Percentiles rank a stretch among this genome's conserved stretches.
phyloP scores from a whole-genome alignment of 2,113 vertebrate genomes.

The Puntigrus tetrazona region DNA sequence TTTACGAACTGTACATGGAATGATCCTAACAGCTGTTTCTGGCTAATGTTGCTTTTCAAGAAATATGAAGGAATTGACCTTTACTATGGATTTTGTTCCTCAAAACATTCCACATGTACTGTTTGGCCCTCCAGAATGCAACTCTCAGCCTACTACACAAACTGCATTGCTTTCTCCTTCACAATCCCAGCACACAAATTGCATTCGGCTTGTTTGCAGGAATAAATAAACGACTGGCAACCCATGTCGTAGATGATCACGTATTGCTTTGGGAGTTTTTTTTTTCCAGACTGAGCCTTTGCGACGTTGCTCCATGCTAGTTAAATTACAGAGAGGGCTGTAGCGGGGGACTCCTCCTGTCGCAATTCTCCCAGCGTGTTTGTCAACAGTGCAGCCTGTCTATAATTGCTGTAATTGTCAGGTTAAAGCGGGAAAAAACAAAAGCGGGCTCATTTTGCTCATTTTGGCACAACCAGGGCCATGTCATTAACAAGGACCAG shows the following conservation, averaged over 20 bases:
- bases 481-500: constrained; percentile 72
- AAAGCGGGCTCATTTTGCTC: constrained; percentile 65
- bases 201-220: constrained; percentile 56
- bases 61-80: constrained; percentile 64
- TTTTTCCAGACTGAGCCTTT: constrained; percentile 56
- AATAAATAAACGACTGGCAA: constrained; percentile 53
- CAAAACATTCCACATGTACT: constrained; percentile 61
- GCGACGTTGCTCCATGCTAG: constrained; percentile 58
- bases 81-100: constrained; percentile 64
- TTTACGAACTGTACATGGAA: constrained; percentile 48
- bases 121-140: constrained; percentile 53
- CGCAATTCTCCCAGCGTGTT: constrained; percentile 68
- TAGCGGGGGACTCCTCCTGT: constrained; percentile 64
- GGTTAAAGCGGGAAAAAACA: constrained; percentile 67
- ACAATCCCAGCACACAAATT: constrained; percentile 58
- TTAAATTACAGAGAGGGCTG: constrained; percentile 73
- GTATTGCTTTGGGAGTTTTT: constrained; percentile 59
- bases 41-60: constrained; percentile 59
- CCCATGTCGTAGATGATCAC: constrained; percentile 42
- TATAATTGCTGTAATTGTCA: constrained; percentile 76
- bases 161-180: constrained; percentile 46
- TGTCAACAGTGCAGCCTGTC: constrained; percentile 70
- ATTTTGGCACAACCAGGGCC: constrained; percentile 63
- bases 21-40: constrained; percentile 57
- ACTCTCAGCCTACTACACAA: constrained; percentile 22